Conservation (phyloP, 2,888 invertebrate genomes). For the Tanytarsus gracilentus region DNA sequence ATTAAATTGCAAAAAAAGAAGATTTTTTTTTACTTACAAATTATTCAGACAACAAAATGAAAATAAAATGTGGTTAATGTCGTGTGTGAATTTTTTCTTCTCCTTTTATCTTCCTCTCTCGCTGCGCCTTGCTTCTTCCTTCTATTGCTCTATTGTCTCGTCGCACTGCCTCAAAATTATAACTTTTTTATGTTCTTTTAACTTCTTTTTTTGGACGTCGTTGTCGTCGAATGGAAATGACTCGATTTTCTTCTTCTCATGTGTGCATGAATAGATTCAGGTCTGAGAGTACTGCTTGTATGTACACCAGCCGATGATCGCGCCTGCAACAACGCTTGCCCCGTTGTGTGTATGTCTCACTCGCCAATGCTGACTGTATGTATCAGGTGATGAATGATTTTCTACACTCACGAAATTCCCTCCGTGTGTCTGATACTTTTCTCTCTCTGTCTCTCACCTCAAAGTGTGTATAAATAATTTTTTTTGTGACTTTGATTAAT, state of each 20-base stretch:
- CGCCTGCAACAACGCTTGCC: too few relatives aligned
- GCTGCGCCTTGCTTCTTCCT: background rate
- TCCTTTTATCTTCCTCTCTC: background rate
- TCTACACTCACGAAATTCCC: too few relatives aligned
- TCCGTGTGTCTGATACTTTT: too few relatives aligned
- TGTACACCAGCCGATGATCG: too few relatives aligned
- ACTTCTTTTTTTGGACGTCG: background rate
- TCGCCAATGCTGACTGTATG: background rate
- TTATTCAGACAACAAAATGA: slow-evolving; percentile 28
- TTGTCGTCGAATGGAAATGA: background rate
- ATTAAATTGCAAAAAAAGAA: too few relatives aligned
- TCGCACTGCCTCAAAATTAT: background rate
- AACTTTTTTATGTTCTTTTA: background rate
- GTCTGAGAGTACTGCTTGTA: too few relatives aligned
- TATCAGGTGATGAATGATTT: slow-evolving; percentile 9
- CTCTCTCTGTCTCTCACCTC: background rate
- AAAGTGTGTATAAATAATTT: background rate
- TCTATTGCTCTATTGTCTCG: background rate
- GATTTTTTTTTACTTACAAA: slow-evolving; percentile 23
- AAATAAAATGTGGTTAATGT: slow-evolving; percentile 18
- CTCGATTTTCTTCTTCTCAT: background rate
- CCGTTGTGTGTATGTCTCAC: background rate
- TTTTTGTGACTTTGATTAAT: slow-evolving; percentile 8
- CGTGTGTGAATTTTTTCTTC: slow-evolving; percentile 11
- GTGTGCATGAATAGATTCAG: slow-evolving; percentile 12